Evolutionary conservation across 2,888 invertebrate genomes (phyloP), one percentile per base, ranked within the genome.

Genomic region (Xanthia togata): DNA sequence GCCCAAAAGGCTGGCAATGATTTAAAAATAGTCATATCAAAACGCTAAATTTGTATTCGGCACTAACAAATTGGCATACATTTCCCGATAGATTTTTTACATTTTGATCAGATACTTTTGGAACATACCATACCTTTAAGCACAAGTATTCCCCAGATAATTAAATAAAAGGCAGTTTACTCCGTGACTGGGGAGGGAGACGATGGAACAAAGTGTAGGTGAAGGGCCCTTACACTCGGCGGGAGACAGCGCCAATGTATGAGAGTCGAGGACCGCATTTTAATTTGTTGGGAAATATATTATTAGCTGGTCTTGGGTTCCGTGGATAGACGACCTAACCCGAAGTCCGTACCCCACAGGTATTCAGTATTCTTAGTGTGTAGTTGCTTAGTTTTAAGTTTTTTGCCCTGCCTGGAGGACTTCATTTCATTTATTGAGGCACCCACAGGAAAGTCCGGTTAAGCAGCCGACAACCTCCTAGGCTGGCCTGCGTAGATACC

Each of bases 191-290:
- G 35, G 41, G n/a, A 12, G 23, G 9, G 53, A 69, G 53, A 23
- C 44, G 44, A 26, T 26, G 47, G 44, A 26, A 38, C 17, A 47
- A 41, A 44, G 57, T n/a, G 47, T 35, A 50, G 31, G 41, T 4
- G 44, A 47, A 71, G 20, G 20, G 31, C 41, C 38, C 20, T n/a
- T 14, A 78, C 59, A 44, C 35, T 14, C 41, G 62, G 12, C 23
- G 14, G 35, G 70, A 53, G 60, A 60, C 23, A 53, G n/a, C 41
- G 53, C 53, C n/a, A 17, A 12, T 23, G 41, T 59, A 26, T 44
- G 50, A 17, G 50, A 14, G n/a, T 69, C 77, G 79, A 55, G 79
- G 62, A 62, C 1, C 35, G 79, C 76, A 79, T 70, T 44, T 26
- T 53, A 47, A 79, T 79, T 35, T 55, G 23, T 53, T 55, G 17